Base-by-base conservation (phyloP, 1,140 invertebrate genomes). In the Calosoma granatense region DNA sequence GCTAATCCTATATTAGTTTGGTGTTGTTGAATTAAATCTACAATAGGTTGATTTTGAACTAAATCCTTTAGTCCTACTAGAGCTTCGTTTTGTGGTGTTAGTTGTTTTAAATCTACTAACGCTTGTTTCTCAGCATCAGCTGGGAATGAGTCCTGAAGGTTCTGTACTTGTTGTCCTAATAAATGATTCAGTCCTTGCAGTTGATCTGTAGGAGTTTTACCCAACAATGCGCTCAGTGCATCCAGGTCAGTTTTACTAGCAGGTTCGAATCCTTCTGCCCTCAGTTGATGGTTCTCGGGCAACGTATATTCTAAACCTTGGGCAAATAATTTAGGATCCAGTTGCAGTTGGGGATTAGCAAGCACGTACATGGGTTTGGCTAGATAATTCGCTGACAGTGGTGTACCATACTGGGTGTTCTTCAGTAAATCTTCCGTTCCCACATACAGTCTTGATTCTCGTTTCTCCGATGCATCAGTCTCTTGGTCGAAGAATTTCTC, bases 131-230 rank as follows among this genome's bases (percentile, higher is more conserved):
- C n/a, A n/a, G n/a, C n/a, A n/a, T n/a, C n/a, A n/a, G n/a, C n/a
- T n/a, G n/a, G n/a, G n/a, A n/a, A n/a, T n/a, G n/a, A n/a, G n/a
- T n/a, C n/a, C n/a, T n/a, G n/a, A n/a, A n/a, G n/a, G 6, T 36
- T 6, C 26, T 36, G 26, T 36, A 9, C 9, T 6, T 47, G 41
- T 47, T 47, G 41, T 9, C 17, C 11, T 20, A 68, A 55, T 1
- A 68, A 23, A 22, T 60, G 56, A 56, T 64, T 60, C 4, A 68
- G 57, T 14, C 65, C 65, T 57, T 67, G 56, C 12, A 68, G 51
- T 51, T 68, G 65, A 1, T 56, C 51, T 1, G 41, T 47, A 4
- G 63, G 64, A 47, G 59, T 60, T 60, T 66, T 62, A 17, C 65
- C 65, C 1, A 67, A 15, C 9, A 67, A 54, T 14, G 59, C 54